A percentile compares a stretch with the other conserved stretches of the same genome.
Conservation (phyloP, 2,888 invertebrate species). For the Erebia ligea region DNA sequence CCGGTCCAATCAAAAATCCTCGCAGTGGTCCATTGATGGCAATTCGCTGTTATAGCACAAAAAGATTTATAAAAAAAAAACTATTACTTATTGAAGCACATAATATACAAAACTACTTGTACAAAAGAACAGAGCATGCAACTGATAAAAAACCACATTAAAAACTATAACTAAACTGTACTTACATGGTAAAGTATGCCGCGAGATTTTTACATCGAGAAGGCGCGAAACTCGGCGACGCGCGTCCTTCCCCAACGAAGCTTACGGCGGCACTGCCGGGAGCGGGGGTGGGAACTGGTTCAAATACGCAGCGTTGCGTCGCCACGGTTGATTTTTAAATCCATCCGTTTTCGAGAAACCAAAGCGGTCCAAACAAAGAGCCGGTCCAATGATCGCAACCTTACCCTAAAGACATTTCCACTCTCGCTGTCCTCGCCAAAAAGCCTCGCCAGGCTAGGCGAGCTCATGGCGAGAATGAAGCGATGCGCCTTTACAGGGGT, state of each 20-base stretch:
- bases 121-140: no score
- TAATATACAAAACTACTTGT: background rate
- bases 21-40: background rate
- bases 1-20: background rate
- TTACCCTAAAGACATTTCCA: slow-evolving; percentile 20
- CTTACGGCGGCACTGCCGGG: no score
- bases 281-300: background rate
- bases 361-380: background rate
- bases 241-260: no score
- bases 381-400: background rate
- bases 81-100: background rate
- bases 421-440: no score
- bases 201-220: no score
- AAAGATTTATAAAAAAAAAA: background rate
- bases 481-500: no score
- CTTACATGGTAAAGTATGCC: no score
- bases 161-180: no score
- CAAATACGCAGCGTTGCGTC: background rate
- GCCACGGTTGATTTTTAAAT: background rate
- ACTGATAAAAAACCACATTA: no score
- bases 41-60: background rate
- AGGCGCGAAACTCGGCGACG: no score
- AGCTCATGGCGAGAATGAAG: no score
- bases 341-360: background rate
- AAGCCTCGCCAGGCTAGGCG: no score